Evolutionary conservation across 37 sponge, comb jelly and placozoan species (phyloP).

Genomic region (Diacarnus erythraeanus): DNA sequence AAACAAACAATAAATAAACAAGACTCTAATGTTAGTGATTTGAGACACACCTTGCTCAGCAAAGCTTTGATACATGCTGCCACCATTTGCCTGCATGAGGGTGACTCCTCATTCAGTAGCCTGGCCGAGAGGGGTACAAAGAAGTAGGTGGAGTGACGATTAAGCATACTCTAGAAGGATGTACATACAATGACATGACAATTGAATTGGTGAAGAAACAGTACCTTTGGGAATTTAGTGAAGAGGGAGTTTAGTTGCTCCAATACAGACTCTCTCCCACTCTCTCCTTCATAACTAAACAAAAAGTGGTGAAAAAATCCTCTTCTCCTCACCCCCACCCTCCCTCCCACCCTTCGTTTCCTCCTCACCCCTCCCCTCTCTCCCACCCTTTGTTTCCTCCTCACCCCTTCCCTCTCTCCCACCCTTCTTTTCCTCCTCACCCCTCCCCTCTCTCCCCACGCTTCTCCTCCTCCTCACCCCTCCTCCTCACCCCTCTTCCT

Average conservation of each 20-base stretch:
- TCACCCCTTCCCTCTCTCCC: too few relatives aligned
- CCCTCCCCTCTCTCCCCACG: too few relatives aligned
- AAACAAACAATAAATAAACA: not conserved
- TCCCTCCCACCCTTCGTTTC: too few relatives aligned
- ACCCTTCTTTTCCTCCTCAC: too few relatives aligned
- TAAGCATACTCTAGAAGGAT: slow-evolving; percentile 12
- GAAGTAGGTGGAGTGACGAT: slow-evolving; percentile 61
- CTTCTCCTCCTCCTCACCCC: too few relatives aligned
- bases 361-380: too few relatives aligned
- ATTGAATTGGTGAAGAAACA: not conserved
- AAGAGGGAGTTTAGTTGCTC: slow-evolving; percentile 63
- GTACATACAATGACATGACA: not conserved
- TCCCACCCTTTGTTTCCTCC: too few relatives aligned
- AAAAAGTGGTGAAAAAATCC: too few relatives aligned
- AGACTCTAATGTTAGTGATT: not conserved
- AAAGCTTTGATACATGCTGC: slow-evolving; percentile 56
- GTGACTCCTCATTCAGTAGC: slow-evolving; percentile 81
- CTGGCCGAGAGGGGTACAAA: slow-evolving; percentile 73
- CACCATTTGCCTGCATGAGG: slow-evolving; percentile 60
- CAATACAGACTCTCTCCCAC: slow-evolving; percentile 73
- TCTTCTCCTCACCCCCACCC: too few relatives aligned
- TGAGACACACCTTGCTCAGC: slow-evolving; percentile 42
- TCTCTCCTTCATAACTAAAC: slow-evolving; percentile 78
- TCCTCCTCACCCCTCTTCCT: too few relatives aligned
- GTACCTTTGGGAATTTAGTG: slow-evolving; percentile 74